phyloP scores from a whole-genome alignment of 2,888 invertebrate species.

The Dione vanillae region DNA sequence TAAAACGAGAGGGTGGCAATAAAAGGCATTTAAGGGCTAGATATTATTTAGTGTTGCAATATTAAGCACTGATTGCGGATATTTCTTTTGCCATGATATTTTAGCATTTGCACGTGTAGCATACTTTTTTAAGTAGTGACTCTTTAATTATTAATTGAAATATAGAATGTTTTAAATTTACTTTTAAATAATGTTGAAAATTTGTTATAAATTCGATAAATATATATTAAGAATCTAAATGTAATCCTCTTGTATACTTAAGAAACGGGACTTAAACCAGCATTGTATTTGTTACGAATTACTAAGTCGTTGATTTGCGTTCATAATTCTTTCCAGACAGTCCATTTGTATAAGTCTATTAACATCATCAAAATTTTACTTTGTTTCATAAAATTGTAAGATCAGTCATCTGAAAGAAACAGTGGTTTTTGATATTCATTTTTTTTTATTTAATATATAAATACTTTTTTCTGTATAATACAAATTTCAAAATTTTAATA shows the following conservation, averaged over 20 bases:
- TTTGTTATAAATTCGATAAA: no score
- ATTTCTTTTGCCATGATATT: neutral
- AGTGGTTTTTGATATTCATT: neutral
- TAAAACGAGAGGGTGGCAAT: constrained; percentile 24
- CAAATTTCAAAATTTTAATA: no score
- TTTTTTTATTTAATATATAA: neutral
- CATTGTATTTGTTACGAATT: constrained; percentile 10
- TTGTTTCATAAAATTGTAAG: neutral
- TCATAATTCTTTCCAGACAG: constrained; percentile 15
- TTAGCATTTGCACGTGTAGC: neutral
- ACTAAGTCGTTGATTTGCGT: constrained; percentile 3
- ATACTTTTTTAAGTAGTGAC: no score
- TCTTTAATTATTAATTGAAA: no score
- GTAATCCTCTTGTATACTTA: constrained; percentile 18
- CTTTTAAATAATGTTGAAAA: no score
- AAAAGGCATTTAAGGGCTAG: constrained; percentile 18
- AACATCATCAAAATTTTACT: neutral
- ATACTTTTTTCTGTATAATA: neutral
- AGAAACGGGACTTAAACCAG: constrained; percentile 1
- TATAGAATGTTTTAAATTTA: no score
- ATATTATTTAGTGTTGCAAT: constrained; percentile 25
- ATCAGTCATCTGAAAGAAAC: neutral
- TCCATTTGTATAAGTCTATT: constrained; percentile 10
- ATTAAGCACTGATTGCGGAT: constrained; percentile 9
- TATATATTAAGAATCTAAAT: neutral